These are phyloP conservation scores for Anthophora plumipes DNA, from an alignment of 2,888 invertebrate genomes.

Conservation along the genomic window DNA sequence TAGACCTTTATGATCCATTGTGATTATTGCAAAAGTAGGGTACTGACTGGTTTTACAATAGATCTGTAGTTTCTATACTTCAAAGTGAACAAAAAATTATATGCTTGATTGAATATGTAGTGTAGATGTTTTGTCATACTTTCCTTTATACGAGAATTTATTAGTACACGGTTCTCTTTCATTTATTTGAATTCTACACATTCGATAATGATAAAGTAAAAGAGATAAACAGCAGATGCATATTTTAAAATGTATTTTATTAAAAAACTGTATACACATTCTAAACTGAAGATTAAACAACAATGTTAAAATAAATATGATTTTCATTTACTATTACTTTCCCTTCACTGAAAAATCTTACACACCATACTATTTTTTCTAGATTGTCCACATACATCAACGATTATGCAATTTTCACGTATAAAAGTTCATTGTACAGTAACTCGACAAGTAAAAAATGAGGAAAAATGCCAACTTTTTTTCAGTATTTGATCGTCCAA, in stretches of 20 bases:
- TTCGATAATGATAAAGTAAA: not conserved
- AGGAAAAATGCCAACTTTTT: constrained; percentile 61
- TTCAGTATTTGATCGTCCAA: constrained; percentile 59
- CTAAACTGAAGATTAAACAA: constrained; percentile 81
- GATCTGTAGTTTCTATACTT: constrained; percentile 24
- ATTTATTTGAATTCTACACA: not conserved
- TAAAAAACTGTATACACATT: constrained; percentile 79
- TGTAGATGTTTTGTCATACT: constrained; percentile 33
- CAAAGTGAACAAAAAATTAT: constrained; percentile 42
- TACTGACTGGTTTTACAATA: constrained; percentile 24
- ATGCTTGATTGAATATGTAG: constrained; percentile 40
- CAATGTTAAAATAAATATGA: constrained; percentile 84
- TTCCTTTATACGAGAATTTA: constrained; percentile 44
- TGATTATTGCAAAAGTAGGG: not conserved
- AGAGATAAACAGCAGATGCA: not conserved
- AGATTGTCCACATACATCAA: constrained; percentile 76
- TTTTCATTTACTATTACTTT: constrained; percentile 77
- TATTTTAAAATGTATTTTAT: constrained; percentile 66
- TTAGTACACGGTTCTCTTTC: not conserved
- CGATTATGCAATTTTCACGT: constrained; percentile 73
- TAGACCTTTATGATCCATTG: constrained; percentile 32
- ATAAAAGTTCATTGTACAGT: constrained; percentile 75
- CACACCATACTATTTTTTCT: constrained; percentile 72
- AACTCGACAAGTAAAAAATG: constrained; percentile 72
- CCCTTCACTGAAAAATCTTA: constrained; percentile 70